These are phyloP conservation scores for Garrulus glandarius DNA, from an alignment of 2,797 vertebrate genomes.

Conservation along the genomic window DNA sequence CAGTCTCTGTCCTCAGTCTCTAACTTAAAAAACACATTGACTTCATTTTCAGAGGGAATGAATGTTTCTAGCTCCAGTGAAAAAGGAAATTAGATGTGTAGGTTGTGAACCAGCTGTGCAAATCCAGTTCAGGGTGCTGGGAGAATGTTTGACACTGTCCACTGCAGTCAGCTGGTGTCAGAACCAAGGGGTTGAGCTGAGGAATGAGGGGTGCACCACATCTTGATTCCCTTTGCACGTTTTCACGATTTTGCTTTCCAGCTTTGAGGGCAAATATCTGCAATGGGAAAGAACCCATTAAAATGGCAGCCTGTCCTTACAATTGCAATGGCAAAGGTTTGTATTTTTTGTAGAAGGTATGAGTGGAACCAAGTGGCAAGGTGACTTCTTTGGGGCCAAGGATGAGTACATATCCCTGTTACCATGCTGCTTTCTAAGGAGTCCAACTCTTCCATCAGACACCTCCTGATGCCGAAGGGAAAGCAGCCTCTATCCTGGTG, in stretches of 20 bases:
- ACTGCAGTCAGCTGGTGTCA: neutral
- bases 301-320: neutral
- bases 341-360: neutral
- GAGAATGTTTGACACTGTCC: neutral
- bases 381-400: neutral
- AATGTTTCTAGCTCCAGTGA: neutral
- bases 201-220: neutral
- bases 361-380: neutral
- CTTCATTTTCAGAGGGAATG: conserved; percentile 17
- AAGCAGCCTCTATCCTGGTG: neutral
- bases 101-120: conserved; percentile 3
- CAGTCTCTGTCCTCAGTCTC: neutral
- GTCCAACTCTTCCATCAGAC: neutral
- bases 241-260: neutral
- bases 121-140: neutral
- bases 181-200: neutral
- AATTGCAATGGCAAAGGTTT: neutral
- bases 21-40: conserved; percentile 4
- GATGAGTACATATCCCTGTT: neutral
- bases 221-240: neutral
- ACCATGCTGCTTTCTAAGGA: neutral
- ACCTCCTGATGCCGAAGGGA: neutral
- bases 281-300: neutral
- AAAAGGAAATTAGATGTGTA: neutral
- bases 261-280: neutral